These are phyloP conservation scores for Mythimna vitellina DNA, from an alignment of 2,888 invertebrate genomes.

Conservation along the genomic window DNA sequence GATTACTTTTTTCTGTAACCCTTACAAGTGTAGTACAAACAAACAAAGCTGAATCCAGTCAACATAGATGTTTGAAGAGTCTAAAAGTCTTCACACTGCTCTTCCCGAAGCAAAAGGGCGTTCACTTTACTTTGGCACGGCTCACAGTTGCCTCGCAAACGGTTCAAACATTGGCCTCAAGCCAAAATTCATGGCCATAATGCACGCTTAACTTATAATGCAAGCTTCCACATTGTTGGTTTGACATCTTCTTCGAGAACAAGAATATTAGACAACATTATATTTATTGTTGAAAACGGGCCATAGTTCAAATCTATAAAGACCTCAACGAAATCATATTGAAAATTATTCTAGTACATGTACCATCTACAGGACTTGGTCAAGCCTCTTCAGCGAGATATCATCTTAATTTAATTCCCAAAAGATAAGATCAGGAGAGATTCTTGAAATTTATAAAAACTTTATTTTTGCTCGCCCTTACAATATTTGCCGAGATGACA, in stretches of 20 bases:
- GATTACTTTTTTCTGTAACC: constrained; percentile 17
- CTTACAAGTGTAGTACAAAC: constrained; percentile 32
- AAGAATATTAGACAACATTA: constrained; percentile 13
- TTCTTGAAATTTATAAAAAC: constrained; percentile 33
- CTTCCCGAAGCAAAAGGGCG: constrained; percentile 77
- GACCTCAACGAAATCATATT: background rate
- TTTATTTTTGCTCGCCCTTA: constrained; percentile 36
- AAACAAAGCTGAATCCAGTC: constrained; percentile 58
- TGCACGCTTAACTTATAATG: constrained; percentile 72
- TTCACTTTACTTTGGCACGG: constrained; percentile 78
- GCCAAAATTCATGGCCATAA: constrained; percentile 75
- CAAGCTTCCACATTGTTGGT: constrained; percentile 65
- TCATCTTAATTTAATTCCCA: constrained; percentile 52
- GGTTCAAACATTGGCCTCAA: constrained; percentile 77
- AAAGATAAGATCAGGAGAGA: constrained; percentile 43
- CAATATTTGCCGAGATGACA: constrained; percentile 51
- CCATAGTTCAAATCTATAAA: background rate
- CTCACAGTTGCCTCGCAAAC: constrained; percentile 74
- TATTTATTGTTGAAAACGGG: background rate
- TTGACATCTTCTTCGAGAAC: constrained; percentile 60
- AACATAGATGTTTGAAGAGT: constrained; percentile 68
- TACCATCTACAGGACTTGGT: background rate
- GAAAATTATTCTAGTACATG: background rate
- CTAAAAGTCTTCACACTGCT: constrained; percentile 73
- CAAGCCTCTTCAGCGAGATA: background rate